Conservation (phyloP, 2,888 invertebrate genomes). For the Spialia ferax region DNA sequence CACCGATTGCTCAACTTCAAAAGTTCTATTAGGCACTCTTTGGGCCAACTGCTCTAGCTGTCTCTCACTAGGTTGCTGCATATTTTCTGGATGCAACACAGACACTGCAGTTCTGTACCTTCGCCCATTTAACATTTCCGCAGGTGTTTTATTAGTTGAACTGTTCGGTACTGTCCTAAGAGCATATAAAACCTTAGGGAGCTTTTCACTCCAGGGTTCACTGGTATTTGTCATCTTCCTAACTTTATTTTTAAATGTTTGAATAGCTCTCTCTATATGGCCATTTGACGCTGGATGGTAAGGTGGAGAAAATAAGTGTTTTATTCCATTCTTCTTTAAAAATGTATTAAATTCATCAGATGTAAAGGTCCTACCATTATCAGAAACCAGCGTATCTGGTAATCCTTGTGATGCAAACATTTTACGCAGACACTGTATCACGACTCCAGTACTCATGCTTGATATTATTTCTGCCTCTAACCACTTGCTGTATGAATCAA, state of each 20-base stretch:
- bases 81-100: constrained; percentile 12
- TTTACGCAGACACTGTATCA: constrained; percentile 10
- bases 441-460: not conserved
- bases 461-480: constrained; percentile 45
- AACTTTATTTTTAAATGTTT: constrained; percentile 34
- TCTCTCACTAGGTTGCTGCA: constrained; percentile 5
- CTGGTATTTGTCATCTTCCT: constrained; percentile 14
- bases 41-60: not conserved
- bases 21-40: not conserved
- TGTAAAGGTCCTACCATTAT: constrained; percentile 17
- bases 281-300: constrained; percentile 46
- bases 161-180: constrained; percentile 17
- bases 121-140: constrained; percentile 20
- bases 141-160: constrained; percentile 18
- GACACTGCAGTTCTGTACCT: constrained; percentile 23
- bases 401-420: constrained; percentile 22
- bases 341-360: constrained; percentile 20
- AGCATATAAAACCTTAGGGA: constrained; percentile 15
- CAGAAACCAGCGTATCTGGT: constrained; percentile 16
- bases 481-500: constrained; percentile 49
- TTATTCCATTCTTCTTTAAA: constrained; percentile 41
- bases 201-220: constrained; percentile 16
- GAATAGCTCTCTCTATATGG: constrained; percentile 42
- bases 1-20: not conserved
- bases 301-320: constrained; percentile 40